Base-by-base conservation (phyloP, 2,797 vertebrate genomes). In the Hipposideros larvatus region DNA sequence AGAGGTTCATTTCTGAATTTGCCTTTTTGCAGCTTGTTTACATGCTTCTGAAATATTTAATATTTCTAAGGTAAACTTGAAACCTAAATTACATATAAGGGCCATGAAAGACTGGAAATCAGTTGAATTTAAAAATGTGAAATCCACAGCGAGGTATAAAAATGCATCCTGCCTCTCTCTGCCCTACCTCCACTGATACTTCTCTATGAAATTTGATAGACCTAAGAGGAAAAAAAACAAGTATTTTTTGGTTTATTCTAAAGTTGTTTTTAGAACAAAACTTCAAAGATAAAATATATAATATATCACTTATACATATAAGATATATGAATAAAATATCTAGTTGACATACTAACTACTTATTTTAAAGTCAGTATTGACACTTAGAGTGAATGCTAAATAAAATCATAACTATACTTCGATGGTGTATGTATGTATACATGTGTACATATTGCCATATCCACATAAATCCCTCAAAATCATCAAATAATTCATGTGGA, bases 331-430 rank as follows among this genome's bases (percentile, higher is more conserved):
- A 31, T 82, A 63, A 65, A 88, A 88, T 88, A 80, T 26, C 43
- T 53, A 34, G 3, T 55, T 89, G 79, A 24, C 37, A 51, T 46
- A 48, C 10, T 55, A 75, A 22, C 19, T 5, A 16, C 19, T 51
- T 92, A 22, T 19, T 83, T 92, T 68, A 79, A 83, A 84, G 46
- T 74, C 10, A 84, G 43, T 31, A 63, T 74, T 96, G 86, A 86
- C 2, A 89, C 46, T 83, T 94, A 53, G 5, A 48, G 21, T 83
- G n/a, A 90, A 94, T 37, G 18, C 7, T 65, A 82, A 79, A 75
- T 73, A 71, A 73, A 53, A 74, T 53, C 5, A 8, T 71, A 61
- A 51, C 2, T 51, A 21, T 24, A 53, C 13, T 51, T 73, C 63
- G 16, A 77, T 68, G 43, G 8, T 31, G 4, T 41, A 24, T 73